Percentiles rank a stretch among this genome's conserved stretches.
These are phyloP conservation scores for Aplysina aerophoba DNA, from an alignment of 37 sponge, comb jelly and placozoan genomes.

Conservation along the genomic window DNA sequence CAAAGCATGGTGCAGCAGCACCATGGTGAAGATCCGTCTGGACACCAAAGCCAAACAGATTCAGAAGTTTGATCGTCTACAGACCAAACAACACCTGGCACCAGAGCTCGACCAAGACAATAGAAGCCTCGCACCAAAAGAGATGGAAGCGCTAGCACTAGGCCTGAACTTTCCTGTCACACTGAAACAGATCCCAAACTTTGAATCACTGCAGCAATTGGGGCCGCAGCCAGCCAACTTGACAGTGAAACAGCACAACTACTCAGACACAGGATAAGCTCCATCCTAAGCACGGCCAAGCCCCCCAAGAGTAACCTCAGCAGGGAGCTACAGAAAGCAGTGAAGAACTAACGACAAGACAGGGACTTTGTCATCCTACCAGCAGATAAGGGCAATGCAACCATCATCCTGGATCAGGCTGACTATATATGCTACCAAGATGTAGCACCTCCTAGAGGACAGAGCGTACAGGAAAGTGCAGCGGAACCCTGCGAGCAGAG, in stretches of 20 bases:
- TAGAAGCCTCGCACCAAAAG: neutral
- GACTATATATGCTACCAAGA: slow-evolving; percentile 28
- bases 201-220: slow-evolving; percentile 18
- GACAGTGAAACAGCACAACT: slow-evolving; percentile 1
- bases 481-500: neutral
- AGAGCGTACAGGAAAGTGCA: neutral
- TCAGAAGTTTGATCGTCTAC: too few species aligned
- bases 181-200: neutral
- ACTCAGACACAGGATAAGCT: slow-evolving; percentile 1
- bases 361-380: slow-evolving; percentile 32
- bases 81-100: too few species aligned
- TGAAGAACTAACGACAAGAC: neutral
- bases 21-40: too few species aligned
- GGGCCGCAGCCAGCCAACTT: slow-evolving; percentile 10
- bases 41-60: too few species aligned
- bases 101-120: too few species aligned
- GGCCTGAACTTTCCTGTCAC: neutral
- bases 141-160: neutral
- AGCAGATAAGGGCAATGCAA: slow-evolving; percentile 17
- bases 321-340: neutral
- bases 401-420: slow-evolving; percentile 1
- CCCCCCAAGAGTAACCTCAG: slow-evolving; percentile 21
- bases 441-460: slow-evolving; percentile 1
- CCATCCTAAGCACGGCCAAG: neutral
- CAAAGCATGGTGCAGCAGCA: too few species aligned